Evolutionary conservation across 1,140 invertebrate species (phyloP).

Genomic region (Pantala flavescens): DNA sequence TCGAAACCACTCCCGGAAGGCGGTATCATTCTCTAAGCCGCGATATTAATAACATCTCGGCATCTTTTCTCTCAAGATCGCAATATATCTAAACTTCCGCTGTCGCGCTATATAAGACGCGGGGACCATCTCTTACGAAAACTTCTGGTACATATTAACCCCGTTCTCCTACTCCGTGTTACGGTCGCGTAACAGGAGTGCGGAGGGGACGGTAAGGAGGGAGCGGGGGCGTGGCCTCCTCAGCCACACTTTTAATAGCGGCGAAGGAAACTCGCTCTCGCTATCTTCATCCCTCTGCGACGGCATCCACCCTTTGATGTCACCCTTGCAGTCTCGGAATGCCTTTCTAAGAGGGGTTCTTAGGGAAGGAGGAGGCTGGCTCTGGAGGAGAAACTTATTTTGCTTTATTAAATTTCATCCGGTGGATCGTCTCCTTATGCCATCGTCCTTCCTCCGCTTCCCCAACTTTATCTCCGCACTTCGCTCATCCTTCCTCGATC

Average conservation of each 20-base stretch:
- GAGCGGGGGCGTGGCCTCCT: not conserved
- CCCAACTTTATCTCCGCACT: not conserved
- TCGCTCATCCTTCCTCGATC: not conserved
- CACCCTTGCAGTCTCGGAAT: not conserved
- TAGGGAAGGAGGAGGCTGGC: not conserved
- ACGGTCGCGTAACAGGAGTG: too few species aligned
- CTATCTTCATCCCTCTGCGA: not conserved
- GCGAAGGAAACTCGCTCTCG: not conserved
- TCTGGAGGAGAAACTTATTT: not conserved
- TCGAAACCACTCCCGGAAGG: too few species aligned
- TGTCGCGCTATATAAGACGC: too few species aligned
- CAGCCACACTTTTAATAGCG: not conserved
- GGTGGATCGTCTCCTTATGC: not conserved
- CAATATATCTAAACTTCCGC: too few species aligned
- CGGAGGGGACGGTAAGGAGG: too few species aligned
- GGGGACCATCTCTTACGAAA: too few species aligned
- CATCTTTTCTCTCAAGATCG: too few species aligned
- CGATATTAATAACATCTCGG: too few species aligned
- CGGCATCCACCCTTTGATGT: conserved; percentile 3
- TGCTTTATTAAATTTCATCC: conserved; percentile 6
- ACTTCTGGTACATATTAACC: too few species aligned
- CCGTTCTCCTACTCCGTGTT: too few species aligned
- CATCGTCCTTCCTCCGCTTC: not conserved
- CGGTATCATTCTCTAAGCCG: too few species aligned
- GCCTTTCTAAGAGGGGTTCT: not conserved